Base-by-base conservation (phyloP, 2,797 vertebrate species). In the Hemibagrus guttatus region DNA sequence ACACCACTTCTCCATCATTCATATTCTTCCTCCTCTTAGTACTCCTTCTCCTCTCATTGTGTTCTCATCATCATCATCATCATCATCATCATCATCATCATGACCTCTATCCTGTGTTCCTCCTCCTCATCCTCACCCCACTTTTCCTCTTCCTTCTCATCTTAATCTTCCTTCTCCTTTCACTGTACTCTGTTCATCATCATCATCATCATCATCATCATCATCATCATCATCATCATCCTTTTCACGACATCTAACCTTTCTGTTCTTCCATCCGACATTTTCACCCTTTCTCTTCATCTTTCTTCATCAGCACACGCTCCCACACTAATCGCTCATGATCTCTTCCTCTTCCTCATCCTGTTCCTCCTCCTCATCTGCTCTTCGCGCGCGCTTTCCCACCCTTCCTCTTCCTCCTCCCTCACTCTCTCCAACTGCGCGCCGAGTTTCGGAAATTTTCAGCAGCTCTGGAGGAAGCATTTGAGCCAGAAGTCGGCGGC, bases 401-500 rank as follows among this genome's bases (percentile, higher is more conserved):
- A 28, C 52, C 54, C 82, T 42, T 90, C 90, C 89, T 90, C 92
- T 91, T 83, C 87, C 88, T 87, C 87, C 69, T 84, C 84, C 71
- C 63, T 89, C 90, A 13, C 52, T 86, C 54, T 87, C 58, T 76
- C 49, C 81, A 26, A 85, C 92, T 93, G 93, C 92, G 92, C 84
- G 72, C 71, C 26, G 92, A 94, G 92, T 94, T 93, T 92, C 88
- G 90, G 85, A 87, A 76, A 83, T 89, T 26, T 88, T 86, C 81
- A 85, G 86, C 93, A 86, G 90, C 86, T 87, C 87, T 66, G 86
- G 89, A 86, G 89, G 89, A 92, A 91, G 91, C 90, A 88, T 93
- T 91, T 93, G 81, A 46, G 54, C 94, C 93, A 92, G 91, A 92
- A 91, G 90, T 89, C 83, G 42, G 89, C 84, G 87, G 90, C 87